Evolutionary conservation across 2,888 invertebrate species (phyloP).

Genomic region (Aleiodes alternator): DNA sequence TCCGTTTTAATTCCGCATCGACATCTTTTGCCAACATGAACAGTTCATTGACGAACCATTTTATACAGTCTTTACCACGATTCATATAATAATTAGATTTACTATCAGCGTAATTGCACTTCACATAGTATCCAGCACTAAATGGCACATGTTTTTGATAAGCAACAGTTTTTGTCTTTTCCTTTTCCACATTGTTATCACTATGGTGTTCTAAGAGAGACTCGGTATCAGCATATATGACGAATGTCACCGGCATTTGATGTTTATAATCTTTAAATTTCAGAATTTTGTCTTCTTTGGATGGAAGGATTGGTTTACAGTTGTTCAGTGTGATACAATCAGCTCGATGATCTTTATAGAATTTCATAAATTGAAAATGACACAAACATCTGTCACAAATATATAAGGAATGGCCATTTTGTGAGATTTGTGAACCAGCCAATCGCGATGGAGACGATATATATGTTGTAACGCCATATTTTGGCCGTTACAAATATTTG

Average conservation of each 20-base stretch:
- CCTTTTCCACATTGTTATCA: not conserved
- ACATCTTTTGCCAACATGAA: too few relatives aligned
- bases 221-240: conserved; percentile 51
- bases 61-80: too few relatives aligned
- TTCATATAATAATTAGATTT: too few relatives aligned
- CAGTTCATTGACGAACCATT: too few relatives aligned
- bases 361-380: not conserved
- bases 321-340: not conserved
- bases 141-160: too few relatives aligned
- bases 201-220: conserved; percentile 32
- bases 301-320: conserved; percentile 21
- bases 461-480: not conserved
- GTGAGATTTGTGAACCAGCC: not conserved
- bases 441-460: not conserved
- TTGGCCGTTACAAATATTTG: too few relatives aligned
- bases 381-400: not conserved
- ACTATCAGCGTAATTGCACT: too few relatives aligned
- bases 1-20: too few relatives aligned
- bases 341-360: not conserved
- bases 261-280: conserved; percentile 45
- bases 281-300: conserved; percentile 40
- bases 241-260: conserved; percentile 47
- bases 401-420: too few relatives aligned
- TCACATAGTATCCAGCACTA: too few relatives aligned
- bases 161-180: too few relatives aligned